Base-by-base conservation (phyloP, 2,113 vertebrate species). In the Lanius collurio region DNA sequence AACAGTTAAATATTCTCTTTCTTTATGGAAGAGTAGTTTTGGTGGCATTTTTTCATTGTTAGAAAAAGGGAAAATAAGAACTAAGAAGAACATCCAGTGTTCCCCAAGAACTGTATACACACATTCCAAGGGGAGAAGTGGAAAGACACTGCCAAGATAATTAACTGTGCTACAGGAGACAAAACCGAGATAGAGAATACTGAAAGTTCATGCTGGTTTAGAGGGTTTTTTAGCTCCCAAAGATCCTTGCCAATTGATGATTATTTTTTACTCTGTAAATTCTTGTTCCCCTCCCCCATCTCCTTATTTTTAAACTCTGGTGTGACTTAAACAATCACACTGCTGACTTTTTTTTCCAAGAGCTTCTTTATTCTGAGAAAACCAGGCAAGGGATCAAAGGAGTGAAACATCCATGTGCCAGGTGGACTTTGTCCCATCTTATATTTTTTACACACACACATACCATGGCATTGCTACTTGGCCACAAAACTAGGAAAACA, bases 401-500 rank as follows among this genome's bases (percentile, higher is more conserved):
- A 81, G 46, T 87, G 86, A 87, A 87, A 91, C 24, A 83, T 57
- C 65, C 35, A 50, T n/a, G 65, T 96, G 95, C 97, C 95, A 97
- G 71, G 94, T 95, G 93, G 96, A 73, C 93, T 90, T 67, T 73
- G 64, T 97, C 95, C 93, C 96, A 97, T 95, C 95, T 89, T 84
- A 96, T 93, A 94, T 97, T 97, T 98, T 96, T 97, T 94, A 83
- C 92, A 89, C 92, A 75, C 90, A 67, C 52, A 86, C 77, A 93
- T 49, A 88, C 81, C 55, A 71, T 71, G 94, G 95, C 83, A 94
- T 85, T 85, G 73, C 87, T 92, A 53, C 73, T 95, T 98, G 97
- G 97, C 96, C 77, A 78, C 84, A 91, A 50, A 92, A 2, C 60
- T 92, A 96, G 97, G 96, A 98, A 98, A 98, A 97, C 89, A 68